A percentile compares a stretch with the other conserved stretches of the same genome.
These are phyloP conservation scores for Cochlearius cochlearius DNA, from an alignment of 2,113 vertebrate genomes.

Conservation along the genomic window DNA sequence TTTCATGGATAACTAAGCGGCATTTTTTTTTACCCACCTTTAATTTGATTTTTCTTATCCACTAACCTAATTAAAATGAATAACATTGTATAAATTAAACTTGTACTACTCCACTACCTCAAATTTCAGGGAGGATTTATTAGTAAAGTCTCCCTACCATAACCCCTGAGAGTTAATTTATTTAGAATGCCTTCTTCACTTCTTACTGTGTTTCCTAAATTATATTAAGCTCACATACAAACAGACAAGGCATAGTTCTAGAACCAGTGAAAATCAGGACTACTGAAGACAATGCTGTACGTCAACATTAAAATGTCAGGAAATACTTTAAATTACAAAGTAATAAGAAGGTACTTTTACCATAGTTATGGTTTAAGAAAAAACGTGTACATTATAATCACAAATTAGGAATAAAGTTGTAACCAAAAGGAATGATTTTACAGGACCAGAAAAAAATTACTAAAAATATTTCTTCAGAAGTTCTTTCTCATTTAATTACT, in stretches of 20 bases:
- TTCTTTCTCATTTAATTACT: conserved; percentile 46
- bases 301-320: neutral
- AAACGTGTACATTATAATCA: neutral
- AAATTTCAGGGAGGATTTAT: conserved; percentile 6
- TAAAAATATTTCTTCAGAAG: neutral
- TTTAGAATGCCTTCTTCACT: neutral
- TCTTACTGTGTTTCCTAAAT: neutral
- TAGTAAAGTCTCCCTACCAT: neutral
- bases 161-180: neutral
- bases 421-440: neutral
- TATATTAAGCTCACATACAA: neutral
- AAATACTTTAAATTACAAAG: neutral
- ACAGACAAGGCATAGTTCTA: neutral
- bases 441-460: neutral
- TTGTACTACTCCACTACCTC: neutral
- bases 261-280: neutral
- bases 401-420: neutral
- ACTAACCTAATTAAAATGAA: neutral
- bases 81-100: neutral
- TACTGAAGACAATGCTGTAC: neutral
- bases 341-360: neutral
- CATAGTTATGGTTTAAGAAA: neutral
- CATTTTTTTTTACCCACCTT: neutral
- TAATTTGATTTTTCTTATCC: neutral
- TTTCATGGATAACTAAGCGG: neutral